These are phyloP conservation scores for Lophotriccus pileatus DNA, from an alignment of 2,797 vertebrate species.

Conservation along the genomic window DNA sequence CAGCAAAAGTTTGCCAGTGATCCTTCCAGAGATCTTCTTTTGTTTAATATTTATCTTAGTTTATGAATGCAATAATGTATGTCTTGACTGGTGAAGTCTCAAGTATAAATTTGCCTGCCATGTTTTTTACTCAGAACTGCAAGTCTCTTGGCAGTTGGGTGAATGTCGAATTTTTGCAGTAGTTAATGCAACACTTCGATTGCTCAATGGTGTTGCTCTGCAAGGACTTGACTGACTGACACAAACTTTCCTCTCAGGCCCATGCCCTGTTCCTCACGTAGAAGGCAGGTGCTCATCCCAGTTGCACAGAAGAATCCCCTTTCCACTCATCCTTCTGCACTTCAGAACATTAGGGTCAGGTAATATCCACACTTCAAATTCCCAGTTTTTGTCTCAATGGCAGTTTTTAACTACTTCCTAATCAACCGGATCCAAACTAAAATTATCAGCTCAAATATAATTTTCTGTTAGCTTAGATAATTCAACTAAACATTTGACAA, in stretches of 20 bases:
- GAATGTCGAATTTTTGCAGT: neutral
- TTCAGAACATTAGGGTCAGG: neutral
- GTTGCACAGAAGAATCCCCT: neutral
- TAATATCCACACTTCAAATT: neutral
- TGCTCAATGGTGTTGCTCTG: neutral
- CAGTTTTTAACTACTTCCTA: neutral
- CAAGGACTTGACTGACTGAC: neutral
- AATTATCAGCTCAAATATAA: neutral
- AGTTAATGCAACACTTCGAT: rapidly evolving
- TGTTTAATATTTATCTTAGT: neutral
- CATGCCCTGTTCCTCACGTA: neutral
- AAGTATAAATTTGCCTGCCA: neutral
- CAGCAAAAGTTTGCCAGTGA: neutral
- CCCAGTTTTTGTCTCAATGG: neutral
- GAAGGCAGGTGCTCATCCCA: neutral
- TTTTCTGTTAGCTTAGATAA: neutral
- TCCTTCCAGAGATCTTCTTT: neutral
- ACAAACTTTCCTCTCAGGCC: neutral
- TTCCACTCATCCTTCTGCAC: neutral
- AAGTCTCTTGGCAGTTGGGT: neutral
- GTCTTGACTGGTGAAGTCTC: neutral
- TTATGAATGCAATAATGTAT: neutral
- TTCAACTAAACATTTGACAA: neutral
- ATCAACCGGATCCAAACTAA: neutral
- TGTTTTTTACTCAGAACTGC: neutral